Conservation (phyloP, 1,140 invertebrate genomes). For the Callitettix versicolor region DNA sequence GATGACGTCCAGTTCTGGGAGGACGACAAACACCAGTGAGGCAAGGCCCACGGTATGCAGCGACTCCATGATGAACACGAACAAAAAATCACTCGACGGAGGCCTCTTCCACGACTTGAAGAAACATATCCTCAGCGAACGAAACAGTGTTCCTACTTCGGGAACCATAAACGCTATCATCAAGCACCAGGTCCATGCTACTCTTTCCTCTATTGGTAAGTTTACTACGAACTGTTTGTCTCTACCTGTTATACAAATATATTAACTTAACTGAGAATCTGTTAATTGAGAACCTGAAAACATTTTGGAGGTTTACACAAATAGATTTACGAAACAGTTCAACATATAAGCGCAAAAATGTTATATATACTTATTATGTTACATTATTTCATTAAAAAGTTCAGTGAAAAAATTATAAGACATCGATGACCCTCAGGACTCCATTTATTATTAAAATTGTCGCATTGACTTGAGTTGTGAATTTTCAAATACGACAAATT, state of each 20-base stretch:
- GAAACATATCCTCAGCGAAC: conserved; percentile 76
- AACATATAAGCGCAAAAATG: too few species aligned
- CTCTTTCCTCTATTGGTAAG: conserved; percentile 68
- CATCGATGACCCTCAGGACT: too few species aligned
- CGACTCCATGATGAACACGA: conserved; percentile 72
- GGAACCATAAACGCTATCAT: conserved; percentile 76
- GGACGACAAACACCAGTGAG: conserved; percentile 71
- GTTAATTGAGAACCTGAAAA: too few species aligned
- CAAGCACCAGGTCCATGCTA: conserved; percentile 90
- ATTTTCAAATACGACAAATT: too few species aligned
- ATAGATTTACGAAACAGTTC: too few species aligned
- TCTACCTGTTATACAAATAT: conserved; percentile 44
- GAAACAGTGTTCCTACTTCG: conserved; percentile 73
- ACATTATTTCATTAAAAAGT: too few species aligned
- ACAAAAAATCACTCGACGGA: conserved; percentile 26
- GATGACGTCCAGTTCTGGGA: conserved; percentile 84
- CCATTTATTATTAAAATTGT: too few species aligned
- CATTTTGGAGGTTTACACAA: too few species aligned
- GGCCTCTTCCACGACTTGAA: conserved; percentile 51
- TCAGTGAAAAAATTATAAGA: too few species aligned
- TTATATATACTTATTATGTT: too few species aligned
- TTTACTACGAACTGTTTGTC: conserved; percentile 70
- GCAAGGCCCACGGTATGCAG: conserved; percentile 76
- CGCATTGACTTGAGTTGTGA: too few species aligned
- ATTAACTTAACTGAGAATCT: not conserved